Evolutionary conservation across 1,140 invertebrate species (phyloP).

Genomic region (Drosophila nasuta): DNA sequence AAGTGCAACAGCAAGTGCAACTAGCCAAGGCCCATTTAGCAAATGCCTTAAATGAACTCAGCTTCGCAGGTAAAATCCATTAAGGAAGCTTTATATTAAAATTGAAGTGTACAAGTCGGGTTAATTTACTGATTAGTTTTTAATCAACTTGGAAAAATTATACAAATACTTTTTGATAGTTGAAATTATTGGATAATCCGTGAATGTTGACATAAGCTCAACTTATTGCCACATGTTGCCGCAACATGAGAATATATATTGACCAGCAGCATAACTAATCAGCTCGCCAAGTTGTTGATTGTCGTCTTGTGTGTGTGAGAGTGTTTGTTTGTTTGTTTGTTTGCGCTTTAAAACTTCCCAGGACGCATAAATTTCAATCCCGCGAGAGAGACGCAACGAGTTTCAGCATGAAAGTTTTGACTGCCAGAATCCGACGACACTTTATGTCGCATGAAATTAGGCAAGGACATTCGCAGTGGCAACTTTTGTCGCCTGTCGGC

Average conservation of each 20-base stretch:
- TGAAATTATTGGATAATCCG: background rate
- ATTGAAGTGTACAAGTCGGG: background rate
- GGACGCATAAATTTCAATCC: slow-evolving; percentile 77
- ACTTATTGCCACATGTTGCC: slow-evolving; percentile 33
- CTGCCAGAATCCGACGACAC: slow-evolving; percentile 51
- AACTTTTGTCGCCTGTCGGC: slow-evolving; percentile 27
- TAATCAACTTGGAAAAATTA: no score
- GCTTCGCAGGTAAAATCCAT: background rate
- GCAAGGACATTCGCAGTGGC: slow-evolving; percentile 50
- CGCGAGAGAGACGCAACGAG: slow-evolving; percentile 57
- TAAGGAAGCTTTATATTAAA: background rate
- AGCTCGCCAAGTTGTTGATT: slow-evolving; percentile 46
- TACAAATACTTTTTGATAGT: background rate
- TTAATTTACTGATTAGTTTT: background rate
- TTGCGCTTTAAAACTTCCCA: slow-evolving; percentile 62
- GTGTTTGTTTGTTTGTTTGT: slow-evolving; percentile 39
- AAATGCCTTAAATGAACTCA: slow-evolving; percentile 13
- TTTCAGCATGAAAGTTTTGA: slow-evolving; percentile 64
- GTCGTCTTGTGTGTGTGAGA: slow-evolving; percentile 27
- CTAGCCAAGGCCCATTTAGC: slow-evolving; percentile 61
- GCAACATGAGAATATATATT: background rate
- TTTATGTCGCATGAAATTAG: slow-evolving; percentile 75
- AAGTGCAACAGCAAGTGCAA: slow-evolving; percentile 34
- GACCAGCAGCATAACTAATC: slow-evolving; percentile 60
- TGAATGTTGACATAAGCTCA: slow-evolving; percentile 7